These are phyloP conservation scores for Microtus pennsylvanicus DNA, from an alignment of 2,113 vertebrate species.

Conservation along the genomic window DNA sequence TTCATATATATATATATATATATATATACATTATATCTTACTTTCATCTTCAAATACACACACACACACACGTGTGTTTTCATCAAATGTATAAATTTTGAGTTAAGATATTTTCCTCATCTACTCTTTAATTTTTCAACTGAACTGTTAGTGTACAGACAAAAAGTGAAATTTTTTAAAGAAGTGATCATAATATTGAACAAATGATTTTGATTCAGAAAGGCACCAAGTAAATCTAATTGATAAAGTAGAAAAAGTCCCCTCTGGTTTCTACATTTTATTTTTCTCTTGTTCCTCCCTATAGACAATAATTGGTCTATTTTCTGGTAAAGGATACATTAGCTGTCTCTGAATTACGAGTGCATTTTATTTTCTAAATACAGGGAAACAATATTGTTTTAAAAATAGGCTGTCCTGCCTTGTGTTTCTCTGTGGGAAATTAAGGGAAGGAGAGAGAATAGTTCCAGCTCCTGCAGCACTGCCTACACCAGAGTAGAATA, in stretches of 20 bases:
- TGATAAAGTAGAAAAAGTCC: background rate
- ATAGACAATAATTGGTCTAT: background rate
- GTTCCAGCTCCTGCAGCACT: constrained; percentile 56
- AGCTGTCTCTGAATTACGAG: constrained; percentile 7
- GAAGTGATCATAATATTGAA: background rate
- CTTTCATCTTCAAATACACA: background rate
- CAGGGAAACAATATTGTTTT: constrained; percentile 52
- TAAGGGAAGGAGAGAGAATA: constrained; percentile 44
- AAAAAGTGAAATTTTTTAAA: background rate
- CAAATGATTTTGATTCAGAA: constrained; percentile 1
- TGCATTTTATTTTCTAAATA: constrained; percentile 35
- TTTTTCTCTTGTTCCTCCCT: background rate
- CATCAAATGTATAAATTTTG: background rate
- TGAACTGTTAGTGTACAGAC: background rate
- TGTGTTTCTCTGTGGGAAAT: constrained; percentile 36
- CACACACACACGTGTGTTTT: background rate
- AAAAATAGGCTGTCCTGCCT: constrained; percentile 42
- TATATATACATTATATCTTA: background rate
- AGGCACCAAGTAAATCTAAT: background rate
- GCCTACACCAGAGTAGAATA: constrained; percentile 52
- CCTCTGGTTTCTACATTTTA: background rate
- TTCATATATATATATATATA: background rate
- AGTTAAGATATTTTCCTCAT: background rate
- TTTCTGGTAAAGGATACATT: constrained; percentile 31
- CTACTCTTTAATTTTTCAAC: background rate